Evolutionary conservation across 2,113 vertebrate species (phyloP), one percentile per base, ranked within the genome.

Genomic region (Setophaga kirtlandii): DNA sequence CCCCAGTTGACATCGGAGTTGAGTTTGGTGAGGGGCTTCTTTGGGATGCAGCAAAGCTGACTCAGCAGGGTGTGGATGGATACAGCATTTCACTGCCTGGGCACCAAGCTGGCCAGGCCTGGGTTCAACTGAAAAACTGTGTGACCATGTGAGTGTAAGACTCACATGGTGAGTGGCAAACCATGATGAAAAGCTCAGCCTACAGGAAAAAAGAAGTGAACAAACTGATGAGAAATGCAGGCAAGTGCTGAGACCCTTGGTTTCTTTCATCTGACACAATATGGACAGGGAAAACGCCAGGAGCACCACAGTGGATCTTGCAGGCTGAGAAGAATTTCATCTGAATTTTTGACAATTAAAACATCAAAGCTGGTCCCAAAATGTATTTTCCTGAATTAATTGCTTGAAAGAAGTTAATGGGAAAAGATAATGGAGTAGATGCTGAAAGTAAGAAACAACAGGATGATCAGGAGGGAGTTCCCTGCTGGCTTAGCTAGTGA

Each of bases 101-200:
- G 15, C 71, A 76, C 53, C 35, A 56, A 59, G 7, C 17, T 80
- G 49, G 39, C 30, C 7, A 6, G 12, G 19, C 37, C 41, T 0
- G 1, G 8, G 12, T 64, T 79, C 58, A 81, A 13, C 12, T 65
- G 0, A 0, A 69, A 79, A 83, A 47, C 22, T 49, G 10, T 46
- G 55, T 41, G 23, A 56, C 12, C 7, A 9, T 3, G 0, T 42
- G 60, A 75, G n/a, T 22, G 18, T 80, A 15, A 59, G 50, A 31
- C 46, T 39, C 37, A 39, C 37, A 39, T 39, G 37, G 37, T 39
- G 37, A 39, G 37, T 39, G 50, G 71, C 28, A 88, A 90, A 71
- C 8, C 14, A 37, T 44, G 25, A 49, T 13, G 49, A 62, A 64
- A 82, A 76, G 11, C 39, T 87, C 46, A 73, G 14, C 30, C 44